These are phyloP conservation scores for Mesembrinibis cayennensis DNA, from an alignment of 2,113 vertebrate species.

Conservation along the genomic window DNA sequence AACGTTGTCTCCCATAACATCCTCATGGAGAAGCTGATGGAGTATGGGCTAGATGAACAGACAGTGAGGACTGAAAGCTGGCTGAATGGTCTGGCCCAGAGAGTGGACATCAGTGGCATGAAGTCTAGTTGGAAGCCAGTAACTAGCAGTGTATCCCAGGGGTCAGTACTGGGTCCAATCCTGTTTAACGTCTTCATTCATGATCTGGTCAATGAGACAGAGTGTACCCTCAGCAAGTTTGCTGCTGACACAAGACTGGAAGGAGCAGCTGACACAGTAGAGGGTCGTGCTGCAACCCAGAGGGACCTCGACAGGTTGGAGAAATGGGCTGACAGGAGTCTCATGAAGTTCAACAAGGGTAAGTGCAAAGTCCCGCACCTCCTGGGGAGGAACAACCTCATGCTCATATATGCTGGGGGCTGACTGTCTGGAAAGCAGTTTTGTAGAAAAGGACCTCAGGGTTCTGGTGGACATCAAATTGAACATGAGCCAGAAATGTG, in stretches of 20 bases:
- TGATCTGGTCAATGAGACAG: neutral
- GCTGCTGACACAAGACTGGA: neutral
- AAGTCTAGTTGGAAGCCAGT: neutral
- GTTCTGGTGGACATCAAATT: neutral
- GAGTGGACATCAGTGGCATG: neutral
- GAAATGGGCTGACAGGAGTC: neutral
- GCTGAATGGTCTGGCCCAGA: neutral
- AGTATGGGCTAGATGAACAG: neutral
- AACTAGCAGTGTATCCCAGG: neutral
- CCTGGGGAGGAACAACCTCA: neutral
- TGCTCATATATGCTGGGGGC: neutral
- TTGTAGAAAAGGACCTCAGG: neutral
- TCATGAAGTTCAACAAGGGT: neutral
- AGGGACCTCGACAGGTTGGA: neutral
- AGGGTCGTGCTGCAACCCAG: neutral
- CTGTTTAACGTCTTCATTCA: neutral
- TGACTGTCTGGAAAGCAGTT: neutral
- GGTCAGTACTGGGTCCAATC: neutral
- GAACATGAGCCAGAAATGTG: neutral
- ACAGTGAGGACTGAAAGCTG: neutral
- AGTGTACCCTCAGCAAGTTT: neutral
- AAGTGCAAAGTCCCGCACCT: neutral
- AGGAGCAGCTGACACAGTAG: neutral
- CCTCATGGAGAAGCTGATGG: neutral
- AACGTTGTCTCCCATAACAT: neutral